These are phyloP conservation scores for Centrocercus urophasianus DNA, from an alignment of 2,113 vertebrate genomes.

Conservation along the genomic window DNA sequence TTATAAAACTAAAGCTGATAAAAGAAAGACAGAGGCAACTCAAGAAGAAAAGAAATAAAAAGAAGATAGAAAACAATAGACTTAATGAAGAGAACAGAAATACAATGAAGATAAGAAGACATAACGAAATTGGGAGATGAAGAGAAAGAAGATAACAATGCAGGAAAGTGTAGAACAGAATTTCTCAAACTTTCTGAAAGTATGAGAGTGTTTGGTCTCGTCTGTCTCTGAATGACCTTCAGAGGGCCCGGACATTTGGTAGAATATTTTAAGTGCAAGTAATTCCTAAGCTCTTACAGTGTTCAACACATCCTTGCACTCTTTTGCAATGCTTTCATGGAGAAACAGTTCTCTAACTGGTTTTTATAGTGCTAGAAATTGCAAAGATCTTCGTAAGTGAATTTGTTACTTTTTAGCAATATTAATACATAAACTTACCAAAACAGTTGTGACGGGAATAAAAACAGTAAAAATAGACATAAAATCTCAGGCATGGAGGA, in stretches of 20 bases:
- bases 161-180: not conserved
- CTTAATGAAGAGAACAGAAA: slow-evolving; percentile 20
- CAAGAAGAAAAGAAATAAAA: not conserved
- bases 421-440: not conserved
- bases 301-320: not conserved
- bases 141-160: slow-evolving; percentile 23
- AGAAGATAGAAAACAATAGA: slow-evolving; percentile 3
- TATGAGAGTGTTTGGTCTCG: not conserved
- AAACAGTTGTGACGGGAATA: not conserved
- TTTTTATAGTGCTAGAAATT: not conserved
- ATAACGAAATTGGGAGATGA: slow-evolving; percentile 17
- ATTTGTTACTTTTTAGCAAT: not conserved
- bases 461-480: not conserved
- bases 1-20: slow-evolving; percentile 15
- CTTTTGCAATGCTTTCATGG: not conserved
- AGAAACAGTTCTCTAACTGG: not conserved
- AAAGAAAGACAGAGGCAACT: not conserved
- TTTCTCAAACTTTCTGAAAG: slow-evolving; percentile 8
- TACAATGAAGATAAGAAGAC: slow-evolving; percentile 18
- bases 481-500: not conserved
- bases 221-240: not conserved
- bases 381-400: not conserved
- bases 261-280: not conserved
- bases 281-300: not conserved
- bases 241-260: not conserved